Evolutionary conservation across 2,797 vertebrate species (phyloP).

Genomic region (Macrochelys suwanniensis): DNA sequence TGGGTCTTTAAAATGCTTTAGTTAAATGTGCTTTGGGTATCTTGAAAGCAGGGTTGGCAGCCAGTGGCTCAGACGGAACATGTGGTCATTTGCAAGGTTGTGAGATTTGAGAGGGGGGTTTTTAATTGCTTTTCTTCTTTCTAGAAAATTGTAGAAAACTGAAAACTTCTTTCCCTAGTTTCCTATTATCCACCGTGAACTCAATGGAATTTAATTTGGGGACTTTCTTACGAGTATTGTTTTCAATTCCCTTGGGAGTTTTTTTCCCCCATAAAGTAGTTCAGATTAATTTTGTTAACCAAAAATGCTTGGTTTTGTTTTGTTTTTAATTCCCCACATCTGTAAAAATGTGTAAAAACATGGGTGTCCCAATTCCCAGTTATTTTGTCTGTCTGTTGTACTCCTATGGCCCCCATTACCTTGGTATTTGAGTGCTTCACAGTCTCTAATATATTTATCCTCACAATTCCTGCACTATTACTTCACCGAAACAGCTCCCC

Average conservation of each 20-base stretch:
- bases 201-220: neutral
- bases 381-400: no score
- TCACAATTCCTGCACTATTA: neutral
- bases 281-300: constrained; percentile 37
- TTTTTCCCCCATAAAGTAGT: constrained; percentile 29
- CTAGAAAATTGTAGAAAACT: neutral
- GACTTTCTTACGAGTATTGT: neutral
- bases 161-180: neutral
- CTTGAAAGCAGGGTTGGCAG: neutral
- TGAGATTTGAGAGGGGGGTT: neutral
- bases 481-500: neutral
- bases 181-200: neutral
- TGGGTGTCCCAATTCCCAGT: no score
- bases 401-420: no score
- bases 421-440: no score
- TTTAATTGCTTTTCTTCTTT: neutral
- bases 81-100: neutral
- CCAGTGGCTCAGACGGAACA: neutral
- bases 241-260: constrained; percentile 16
- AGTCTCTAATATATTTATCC: no score
- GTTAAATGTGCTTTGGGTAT: neutral
- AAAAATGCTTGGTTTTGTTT: neutral
- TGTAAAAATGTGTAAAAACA: constrained; percentile 29
- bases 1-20: neutral
- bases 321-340: neutral